Evolutionary conservation across 2,113 vertebrate species (phyloP), one percentile per base, ranked within the genome.

Genomic region (Rhea pennata): DNA sequence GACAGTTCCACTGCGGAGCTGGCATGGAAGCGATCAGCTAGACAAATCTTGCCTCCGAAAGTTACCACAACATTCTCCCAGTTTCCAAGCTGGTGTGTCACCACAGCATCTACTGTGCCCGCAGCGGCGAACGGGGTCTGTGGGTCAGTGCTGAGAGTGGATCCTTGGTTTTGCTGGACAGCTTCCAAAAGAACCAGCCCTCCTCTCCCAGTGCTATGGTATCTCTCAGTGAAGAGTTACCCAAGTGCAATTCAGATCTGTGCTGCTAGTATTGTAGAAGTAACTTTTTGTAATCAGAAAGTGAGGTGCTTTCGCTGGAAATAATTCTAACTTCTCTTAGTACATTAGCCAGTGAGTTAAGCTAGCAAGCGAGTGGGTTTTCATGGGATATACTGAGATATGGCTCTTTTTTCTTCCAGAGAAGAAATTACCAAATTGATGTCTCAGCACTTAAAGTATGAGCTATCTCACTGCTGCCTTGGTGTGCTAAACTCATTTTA

Each of bases 121-220:
- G 0, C 8, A 46, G 62, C 48, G 76, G 14, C 67, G 26, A 3
- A 5, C 10, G 48, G 39, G 31, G 42, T 70, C 3, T 6, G 5
- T 24, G 31, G 33, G 27, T 46, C n/a, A 36, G 46, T 29, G 65
- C 67, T 62, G 36, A 0, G 1, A 9, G 33, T 31, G 31, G 58
- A 27, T 39, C 54, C 50, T 84, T n/a, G 21, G 2, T 54, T 65
- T 64, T 39, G 42, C 51, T 59, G 53, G 46, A 75, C 1, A 2
- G 29, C 27, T 69, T 61, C 58, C 42, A 29, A 48, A 84, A 61
- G 72, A 72, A 71, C 31, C 20, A 64, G n/a, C 56, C 56, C 29
- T 31, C 29, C 56, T 58, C 29, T 3, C 31, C 26, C 14, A 78
- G 10, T 80, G 39, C 76, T 59, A 0, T 33, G 9, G 0, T 6